Evolutionary conservation across 1,140 invertebrate genomes (phyloP).

Genomic region (Drosophila quadrilineata): DNA sequence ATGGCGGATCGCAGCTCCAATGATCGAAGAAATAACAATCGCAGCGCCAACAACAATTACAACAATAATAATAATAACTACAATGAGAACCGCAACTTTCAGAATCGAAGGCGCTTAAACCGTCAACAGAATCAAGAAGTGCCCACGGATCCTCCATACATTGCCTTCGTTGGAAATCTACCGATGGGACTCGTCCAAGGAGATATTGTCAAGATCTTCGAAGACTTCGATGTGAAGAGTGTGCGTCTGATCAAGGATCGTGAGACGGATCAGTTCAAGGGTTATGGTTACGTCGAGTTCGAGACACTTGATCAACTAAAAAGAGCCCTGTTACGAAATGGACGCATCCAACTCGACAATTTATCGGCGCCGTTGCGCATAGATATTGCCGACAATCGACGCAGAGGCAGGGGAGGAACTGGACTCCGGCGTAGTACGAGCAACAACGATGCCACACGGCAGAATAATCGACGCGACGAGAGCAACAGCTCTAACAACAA

Average conservation of each 20-base stretch:
- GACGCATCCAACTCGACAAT: slow-evolving; percentile 87
- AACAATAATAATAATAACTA: slow-evolving; percentile 20
- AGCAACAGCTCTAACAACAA: no score
- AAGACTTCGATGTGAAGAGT: slow-evolving; percentile 88
- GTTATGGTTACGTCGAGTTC: slow-evolving; percentile 98
- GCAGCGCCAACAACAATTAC: slow-evolving; percentile 15
- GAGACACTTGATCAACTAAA: slow-evolving; percentile 90
- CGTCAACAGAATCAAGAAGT: slow-evolving; percentile 84
- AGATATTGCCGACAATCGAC: slow-evolving; percentile 93
- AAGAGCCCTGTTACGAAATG: slow-evolving; percentile 90
- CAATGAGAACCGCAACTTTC: slow-evolving; percentile 49
- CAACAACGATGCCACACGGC: slow-evolving; percentile 39
- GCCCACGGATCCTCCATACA: slow-evolving; percentile 93
- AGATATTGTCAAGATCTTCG: slow-evolving; percentile 94
- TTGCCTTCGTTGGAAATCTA: slow-evolving; percentile 95
- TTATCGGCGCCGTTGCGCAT: slow-evolving; percentile 86
- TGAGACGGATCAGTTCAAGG: slow-evolving; percentile 96
- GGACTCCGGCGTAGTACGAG: slow-evolving; percentile 10
- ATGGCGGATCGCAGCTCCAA: slow-evolving; percentile 54
- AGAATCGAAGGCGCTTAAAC: no score
- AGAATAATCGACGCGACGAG: slow-evolving; percentile 47
- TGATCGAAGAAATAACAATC: slow-evolving; percentile 10
- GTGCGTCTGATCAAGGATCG: slow-evolving; percentile 95
- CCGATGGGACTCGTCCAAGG: slow-evolving; percentile 94
- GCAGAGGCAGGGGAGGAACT: no score